phyloP scores from a whole-genome alignment of 2,797 vertebrate species.

The Limosa lapponica region DNA sequence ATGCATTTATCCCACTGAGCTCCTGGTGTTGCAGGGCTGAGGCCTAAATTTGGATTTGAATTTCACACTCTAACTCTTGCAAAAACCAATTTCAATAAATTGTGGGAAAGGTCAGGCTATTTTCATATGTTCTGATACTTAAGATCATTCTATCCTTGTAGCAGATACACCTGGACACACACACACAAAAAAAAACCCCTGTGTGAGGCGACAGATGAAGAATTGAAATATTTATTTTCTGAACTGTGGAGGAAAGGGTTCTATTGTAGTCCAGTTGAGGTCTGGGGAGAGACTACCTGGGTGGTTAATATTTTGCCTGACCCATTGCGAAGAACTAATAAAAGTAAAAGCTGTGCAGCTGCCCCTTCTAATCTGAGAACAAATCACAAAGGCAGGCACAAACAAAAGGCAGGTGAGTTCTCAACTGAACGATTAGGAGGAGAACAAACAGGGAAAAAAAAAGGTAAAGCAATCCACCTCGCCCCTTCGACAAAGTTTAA shows the following conservation, averaged over 20 bases:
- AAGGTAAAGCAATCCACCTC: background rate
- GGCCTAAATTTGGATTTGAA: background rate
- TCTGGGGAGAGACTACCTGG: background rate
- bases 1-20: background rate
- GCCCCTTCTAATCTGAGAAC: conserved; percentile 35
- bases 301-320: conserved; percentile 48
- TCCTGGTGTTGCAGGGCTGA: background rate
- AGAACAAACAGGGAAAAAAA: background rate
- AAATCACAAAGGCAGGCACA: conserved; percentile 41
- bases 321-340: conserved; percentile 5
- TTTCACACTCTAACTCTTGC: background rate
- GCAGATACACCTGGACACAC: background rate
- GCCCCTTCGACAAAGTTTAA: conserved; percentile 16
- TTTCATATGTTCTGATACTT: background rate
- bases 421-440: background rate
- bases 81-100: background rate
- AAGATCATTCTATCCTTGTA: background rate
- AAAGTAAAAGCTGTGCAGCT: conserved; percentile 46
- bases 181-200: background rate
- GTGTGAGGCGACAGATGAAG: background rate
- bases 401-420: conserved; percentile 49
- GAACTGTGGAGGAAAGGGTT: background rate
- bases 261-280: background rate
- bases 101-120: background rate
- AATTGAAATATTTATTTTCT: background rate